Evolutionary conservation across 2,888 invertebrate species (phyloP).

Genomic region (Macropis europaea): DNA sequence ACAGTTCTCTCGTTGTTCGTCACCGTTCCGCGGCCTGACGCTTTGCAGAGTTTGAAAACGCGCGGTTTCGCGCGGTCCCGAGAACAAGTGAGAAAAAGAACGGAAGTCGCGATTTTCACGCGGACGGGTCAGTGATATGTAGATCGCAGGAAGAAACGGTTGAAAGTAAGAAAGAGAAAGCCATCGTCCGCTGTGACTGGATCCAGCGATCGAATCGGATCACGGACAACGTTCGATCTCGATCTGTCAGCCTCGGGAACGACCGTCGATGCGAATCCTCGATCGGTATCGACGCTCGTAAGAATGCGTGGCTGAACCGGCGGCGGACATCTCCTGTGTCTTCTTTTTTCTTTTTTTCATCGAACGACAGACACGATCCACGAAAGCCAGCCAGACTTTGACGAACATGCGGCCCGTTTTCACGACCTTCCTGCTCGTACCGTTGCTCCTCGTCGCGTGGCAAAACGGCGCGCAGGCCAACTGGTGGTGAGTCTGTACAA

Average conservation of each 20-base stretch:
- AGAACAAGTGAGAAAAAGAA: slow-evolving; percentile 25
- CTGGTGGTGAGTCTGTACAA: slow-evolving; percentile 76
- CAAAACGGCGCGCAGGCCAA: slow-evolving; percentile 75
- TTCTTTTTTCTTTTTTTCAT: slow-evolving; percentile 24
- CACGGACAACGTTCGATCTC: slow-evolving; percentile 43
- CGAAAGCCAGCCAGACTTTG: slow-evolving; percentile 4
- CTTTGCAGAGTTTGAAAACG: slow-evolving; percentile 12
- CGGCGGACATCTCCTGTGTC: slow-evolving; percentile 10
- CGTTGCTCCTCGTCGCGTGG: slow-evolving; percentile 69
- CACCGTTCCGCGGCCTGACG: not conserved
- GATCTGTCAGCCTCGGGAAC: slow-evolving; percentile 49
- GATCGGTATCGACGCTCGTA: slow-evolving; percentile 38
- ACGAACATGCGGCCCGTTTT: slow-evolving; percentile 58
- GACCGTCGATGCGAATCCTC: slow-evolving; percentile 41
- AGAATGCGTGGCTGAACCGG: slow-evolving; percentile 50
- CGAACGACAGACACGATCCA: slow-evolving; percentile 20
- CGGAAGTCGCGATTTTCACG: not conserved
- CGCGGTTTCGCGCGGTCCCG: slow-evolving; percentile 10
- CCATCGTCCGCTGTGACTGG: slow-evolving; percentile 4
- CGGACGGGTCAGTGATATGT: slow-evolving; percentile 21
- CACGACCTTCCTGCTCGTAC: slow-evolving; percentile 54
- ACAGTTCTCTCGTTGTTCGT: not conserved
- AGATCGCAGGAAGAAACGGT: slow-evolving; percentile 4
- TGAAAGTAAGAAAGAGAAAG: slow-evolving; percentile 4
- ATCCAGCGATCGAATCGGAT: slow-evolving; percentile 34